phyloP scores from a whole-genome alignment of 2,113 vertebrate species.

The Ophthalmolycus amberensis region DNA sequence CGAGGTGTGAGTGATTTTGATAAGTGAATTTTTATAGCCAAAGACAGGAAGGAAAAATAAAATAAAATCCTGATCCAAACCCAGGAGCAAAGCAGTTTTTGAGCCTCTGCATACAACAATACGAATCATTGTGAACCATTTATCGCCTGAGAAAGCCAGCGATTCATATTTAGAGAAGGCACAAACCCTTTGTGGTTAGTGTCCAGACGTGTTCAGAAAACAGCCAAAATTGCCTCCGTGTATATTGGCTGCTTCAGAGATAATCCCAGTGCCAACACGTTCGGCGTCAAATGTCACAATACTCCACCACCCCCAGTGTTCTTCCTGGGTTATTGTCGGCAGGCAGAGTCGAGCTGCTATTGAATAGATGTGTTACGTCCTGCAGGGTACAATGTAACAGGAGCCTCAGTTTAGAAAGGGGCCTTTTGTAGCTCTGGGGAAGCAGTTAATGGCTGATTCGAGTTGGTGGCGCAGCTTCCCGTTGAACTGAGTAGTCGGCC shows the following conservation, averaged over 20 bases:
- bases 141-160: constrained; percentile 20
- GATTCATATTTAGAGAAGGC: constrained; percentile 24
- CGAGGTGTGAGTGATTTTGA: background rate
- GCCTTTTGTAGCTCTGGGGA: constrained; percentile 62
- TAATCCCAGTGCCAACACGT: constrained; percentile 58
- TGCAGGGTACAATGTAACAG: constrained; percentile 56
- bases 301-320: constrained; percentile 50
- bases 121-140: constrained; percentile 11
- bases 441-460: constrained; percentile 61
- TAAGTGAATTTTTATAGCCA: background rate
- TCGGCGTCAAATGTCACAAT: constrained; percentile 67
- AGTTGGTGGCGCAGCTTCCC: constrained; percentile 27
- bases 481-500: constrained; percentile 39
- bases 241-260: constrained; percentile 44
- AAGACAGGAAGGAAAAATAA: background rate
- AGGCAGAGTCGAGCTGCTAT: constrained; percentile 40
- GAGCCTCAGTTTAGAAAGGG: constrained; percentile 51
- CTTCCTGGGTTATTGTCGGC: constrained; percentile 51
- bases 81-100: constrained; percentile 8
- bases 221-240: constrained; percentile 37
- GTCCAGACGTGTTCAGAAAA: constrained; percentile 53
- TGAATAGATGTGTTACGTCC: constrained; percentile 60
- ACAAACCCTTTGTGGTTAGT: constrained; percentile 45
- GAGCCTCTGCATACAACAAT: constrained; percentile 4
- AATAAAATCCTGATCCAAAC: background rate